These are phyloP conservation scores for Malaclemys terrapin DNA, from an alignment of 2,113 vertebrate species.

Conservation along the genomic window DNA sequence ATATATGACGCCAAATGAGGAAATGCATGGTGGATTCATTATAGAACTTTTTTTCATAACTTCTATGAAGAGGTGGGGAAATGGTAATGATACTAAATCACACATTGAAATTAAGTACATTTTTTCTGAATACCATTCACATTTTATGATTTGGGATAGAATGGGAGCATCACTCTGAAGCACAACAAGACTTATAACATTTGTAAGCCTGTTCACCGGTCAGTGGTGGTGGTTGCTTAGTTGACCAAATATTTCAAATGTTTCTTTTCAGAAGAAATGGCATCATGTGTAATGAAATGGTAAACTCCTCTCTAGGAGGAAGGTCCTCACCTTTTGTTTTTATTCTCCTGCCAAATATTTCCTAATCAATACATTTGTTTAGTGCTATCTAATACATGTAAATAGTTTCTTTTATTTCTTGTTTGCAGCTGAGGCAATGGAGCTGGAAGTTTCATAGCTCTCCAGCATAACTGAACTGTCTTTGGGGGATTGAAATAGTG, in stretches of 20 bases:
- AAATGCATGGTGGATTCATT: not conserved
- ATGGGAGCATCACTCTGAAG: not conserved
- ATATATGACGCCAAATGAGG: not conserved
- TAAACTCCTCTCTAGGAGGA: not conserved
- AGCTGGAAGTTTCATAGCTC: conserved; percentile 1
- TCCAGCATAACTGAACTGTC: not conserved
- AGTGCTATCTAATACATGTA: not conserved
- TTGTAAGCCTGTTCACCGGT: not conserved
- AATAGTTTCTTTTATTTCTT: conserved; percentile 12
- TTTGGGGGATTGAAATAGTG: not conserved
- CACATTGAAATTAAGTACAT: not conserved
- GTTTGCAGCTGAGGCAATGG: conserved; percentile 16
- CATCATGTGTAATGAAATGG: not conserved
- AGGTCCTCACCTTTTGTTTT: not conserved
- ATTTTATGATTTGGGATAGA: not conserved
- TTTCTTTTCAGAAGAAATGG: not conserved
- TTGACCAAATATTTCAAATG: not conserved
- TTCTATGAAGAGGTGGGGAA: not conserved
- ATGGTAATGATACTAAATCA: not conserved
- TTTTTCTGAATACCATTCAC: not conserved
- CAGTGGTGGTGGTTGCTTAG: not conserved
- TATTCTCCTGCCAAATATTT: conserved; percentile 4
- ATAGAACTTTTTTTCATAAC: not conserved
- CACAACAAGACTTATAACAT: not conserved
- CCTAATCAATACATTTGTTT: not conserved